Base-by-base conservation (phyloP, 2,888 invertebrate genomes). In the Orchesella flavescens region DNA sequence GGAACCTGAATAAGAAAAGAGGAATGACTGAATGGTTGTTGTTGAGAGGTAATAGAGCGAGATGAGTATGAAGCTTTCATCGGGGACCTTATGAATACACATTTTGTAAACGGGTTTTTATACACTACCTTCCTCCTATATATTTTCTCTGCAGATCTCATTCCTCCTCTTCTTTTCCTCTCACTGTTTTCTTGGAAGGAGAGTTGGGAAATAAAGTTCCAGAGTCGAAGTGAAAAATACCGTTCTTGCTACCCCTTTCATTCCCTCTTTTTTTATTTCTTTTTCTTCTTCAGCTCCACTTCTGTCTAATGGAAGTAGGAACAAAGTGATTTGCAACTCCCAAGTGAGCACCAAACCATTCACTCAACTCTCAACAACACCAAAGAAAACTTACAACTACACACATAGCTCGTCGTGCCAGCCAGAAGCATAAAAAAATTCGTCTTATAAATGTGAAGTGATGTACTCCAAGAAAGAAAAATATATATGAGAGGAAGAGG, bases 311-410 rank as follows among this genome's bases (percentile, higher is more conserved):
- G 80, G 80, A 80, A 80, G 66, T 55, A 73, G 73, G 80, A 80
- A 80, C 80, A 73, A 80, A 73, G 80, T 80, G 80, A 80, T 80
- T 80, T 80, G 80, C 80, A 80, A 80, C 80, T 80, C 80, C 80
- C 80, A 80, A 80, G 80, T 80, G 80, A 80, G 80, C 80, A 72
- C 72, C 73, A 80, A 80, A 80, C 80, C 80, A 72, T 80, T 80
- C 80, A 80, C 80, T 80, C 80, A 80, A 72, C 72, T 59, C 49
- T 24, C 66, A 73, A 66, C 80, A 80, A 73, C 80, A 80, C 65
- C 80, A 80, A n/a, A n/a, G 34, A 34, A 34, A 34, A 34, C 34
- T 34, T 34, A 34, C 34, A 34, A 34, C 2, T 34, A 34, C 34
- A 34, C 34, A 34, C 3, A 7, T 4, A 34, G 34, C 34, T 34